Evolutionary conservation across 2,797 vertebrate species (phyloP).

Genomic region (Coracias cyanogaster): DNA sequence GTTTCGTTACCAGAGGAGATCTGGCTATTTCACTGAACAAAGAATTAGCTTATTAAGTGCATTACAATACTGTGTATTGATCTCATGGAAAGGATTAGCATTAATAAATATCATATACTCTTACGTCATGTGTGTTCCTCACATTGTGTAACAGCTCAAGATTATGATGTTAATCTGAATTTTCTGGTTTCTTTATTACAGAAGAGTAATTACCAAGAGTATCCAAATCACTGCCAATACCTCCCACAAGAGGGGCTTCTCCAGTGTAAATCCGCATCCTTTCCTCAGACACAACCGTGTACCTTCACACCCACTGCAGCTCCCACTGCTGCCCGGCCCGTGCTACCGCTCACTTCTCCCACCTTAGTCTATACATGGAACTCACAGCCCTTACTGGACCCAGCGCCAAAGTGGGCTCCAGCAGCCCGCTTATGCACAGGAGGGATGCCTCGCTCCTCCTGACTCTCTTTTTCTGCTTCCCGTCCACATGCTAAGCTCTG

Average conservation of each 20-base stretch:
- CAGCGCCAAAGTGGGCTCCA: not conserved
- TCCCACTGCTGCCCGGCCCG: not conserved
- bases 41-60: not conserved
- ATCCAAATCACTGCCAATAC: not conserved
- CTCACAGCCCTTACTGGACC: accelerated
- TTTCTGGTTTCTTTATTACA: not conserved
- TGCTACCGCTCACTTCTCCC: not conserved
- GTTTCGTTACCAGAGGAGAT: not conserved
- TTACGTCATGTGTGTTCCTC: not conserved
- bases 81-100: not conserved
- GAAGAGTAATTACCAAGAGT: not conserved
- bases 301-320: not conserved
- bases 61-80: not conserved
- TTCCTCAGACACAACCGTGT: not conserved
- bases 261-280: not conserved
- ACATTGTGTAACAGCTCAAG: not conserved
- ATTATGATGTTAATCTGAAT: not conserved
- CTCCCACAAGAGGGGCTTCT: not conserved
- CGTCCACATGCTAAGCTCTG: not conserved
- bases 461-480: not conserved
- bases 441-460: accelerated
- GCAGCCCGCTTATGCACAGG: not conserved
- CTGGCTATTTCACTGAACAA: not conserved
- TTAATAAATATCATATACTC: not conserved
- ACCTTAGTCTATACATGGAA: not conserved